A percentile compares a stretch with the other conserved stretches of the same genome.
phyloP scores from a whole-genome alignment of 2,113 vertebrate genomes.

The Misgurnus mizolepis region DNA sequence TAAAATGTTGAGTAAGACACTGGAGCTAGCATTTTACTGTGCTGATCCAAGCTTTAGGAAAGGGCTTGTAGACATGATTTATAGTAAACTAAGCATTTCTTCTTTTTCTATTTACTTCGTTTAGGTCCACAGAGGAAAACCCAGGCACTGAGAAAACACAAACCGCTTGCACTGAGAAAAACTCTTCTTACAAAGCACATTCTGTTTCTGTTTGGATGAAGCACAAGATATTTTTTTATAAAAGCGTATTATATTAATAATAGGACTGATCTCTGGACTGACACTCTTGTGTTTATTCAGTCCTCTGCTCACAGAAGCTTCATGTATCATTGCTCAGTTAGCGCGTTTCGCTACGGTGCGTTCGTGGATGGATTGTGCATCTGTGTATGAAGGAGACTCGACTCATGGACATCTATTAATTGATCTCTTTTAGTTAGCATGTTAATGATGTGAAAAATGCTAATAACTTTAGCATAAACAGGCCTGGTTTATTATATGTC shows the following conservation, averaged over 20 bases:
- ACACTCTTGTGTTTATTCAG: constrained; percentile 60
- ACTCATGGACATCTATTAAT: constrained; percentile 67
- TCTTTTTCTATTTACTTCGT: constrained; percentile 47
- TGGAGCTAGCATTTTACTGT: not conserved
- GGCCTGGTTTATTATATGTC: constrained; percentile 12
- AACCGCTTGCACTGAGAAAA: not conserved
- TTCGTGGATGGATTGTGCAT: constrained; percentile 60
- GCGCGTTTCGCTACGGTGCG: constrained; percentile 57
- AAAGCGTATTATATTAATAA: not conserved
- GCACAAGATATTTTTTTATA: not conserved
- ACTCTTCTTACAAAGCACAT: not conserved
- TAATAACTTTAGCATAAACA: constrained; percentile 59
- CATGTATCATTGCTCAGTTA: constrained; percentile 69
- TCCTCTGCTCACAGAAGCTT: constrained; percentile 65
- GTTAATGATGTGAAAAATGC: constrained; percentile 69
- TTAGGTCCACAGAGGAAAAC: constrained; percentile 67
- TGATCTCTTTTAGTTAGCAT: constrained; percentile 68
- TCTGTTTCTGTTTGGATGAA: constrained; percentile 12
- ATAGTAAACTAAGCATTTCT: constrained; percentile 8
- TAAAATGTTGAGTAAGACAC: not conserved
- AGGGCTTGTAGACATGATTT: not conserved
- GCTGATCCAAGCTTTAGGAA: not conserved
- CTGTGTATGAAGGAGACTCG: constrained; percentile 68
- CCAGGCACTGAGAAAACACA: constrained; percentile 64
- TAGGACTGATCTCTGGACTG: constrained; percentile 15